A percentile compares a stretch with the other conserved stretches of the same genome.
Evolutionary conservation across 2,797 vertebrate genomes (phyloP).

Genomic region (Clarias platycephalus): DNA sequence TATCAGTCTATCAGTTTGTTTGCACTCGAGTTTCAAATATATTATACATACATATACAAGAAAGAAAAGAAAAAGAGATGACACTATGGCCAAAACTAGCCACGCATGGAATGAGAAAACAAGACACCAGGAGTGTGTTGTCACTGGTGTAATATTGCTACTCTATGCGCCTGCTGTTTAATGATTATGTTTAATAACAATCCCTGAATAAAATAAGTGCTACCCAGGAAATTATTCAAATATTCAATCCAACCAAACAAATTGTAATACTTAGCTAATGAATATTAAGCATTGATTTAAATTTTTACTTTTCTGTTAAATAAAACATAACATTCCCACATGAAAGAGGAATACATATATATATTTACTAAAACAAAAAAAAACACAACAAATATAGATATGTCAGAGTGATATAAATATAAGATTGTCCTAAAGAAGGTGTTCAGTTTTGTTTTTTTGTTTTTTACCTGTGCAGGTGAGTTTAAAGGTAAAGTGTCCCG

Average conservation of each 20-base stretch:
- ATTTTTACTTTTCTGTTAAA: no score
- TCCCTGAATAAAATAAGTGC: neutral
- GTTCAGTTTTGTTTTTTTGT: constrained; percentile 50
- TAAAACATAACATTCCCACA: no score
- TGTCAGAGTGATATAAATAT: neutral
- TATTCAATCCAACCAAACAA: no score
- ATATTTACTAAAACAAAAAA: no score
- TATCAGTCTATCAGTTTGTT: neutral
- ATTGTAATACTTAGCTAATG: no score
- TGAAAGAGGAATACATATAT: no score
- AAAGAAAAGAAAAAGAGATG: neutral
- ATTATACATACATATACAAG: no score
- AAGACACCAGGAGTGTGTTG: neutral
- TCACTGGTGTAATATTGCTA: neutral
- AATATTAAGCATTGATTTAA: no score
- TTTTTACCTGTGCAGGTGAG: constrained; percentile 78
- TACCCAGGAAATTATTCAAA: neutral
- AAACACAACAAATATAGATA: no score
- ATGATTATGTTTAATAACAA: neutral
- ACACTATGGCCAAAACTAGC: neutral
- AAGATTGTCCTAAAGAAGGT: neutral
- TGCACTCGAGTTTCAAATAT: neutral
- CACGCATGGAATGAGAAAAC: neutral
- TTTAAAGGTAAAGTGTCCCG: constrained; percentile 33
- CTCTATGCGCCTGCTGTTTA: neutral